Evolutionary conservation across 1,140 invertebrate genomes (phyloP).

Genomic region (Zaprionus nigranus): DNA sequence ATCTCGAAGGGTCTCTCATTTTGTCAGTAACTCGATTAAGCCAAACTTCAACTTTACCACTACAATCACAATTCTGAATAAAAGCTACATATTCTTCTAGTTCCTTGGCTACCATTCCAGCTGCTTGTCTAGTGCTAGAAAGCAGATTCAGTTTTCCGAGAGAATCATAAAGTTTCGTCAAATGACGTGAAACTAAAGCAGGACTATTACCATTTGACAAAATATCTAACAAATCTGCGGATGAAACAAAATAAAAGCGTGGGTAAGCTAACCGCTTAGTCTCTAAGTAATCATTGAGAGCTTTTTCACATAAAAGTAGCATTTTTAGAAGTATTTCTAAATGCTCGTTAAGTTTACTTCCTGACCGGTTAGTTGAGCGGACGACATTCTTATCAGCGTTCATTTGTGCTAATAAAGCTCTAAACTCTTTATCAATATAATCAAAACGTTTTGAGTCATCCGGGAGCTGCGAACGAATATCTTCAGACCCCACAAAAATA

Average conservation of each 20-base stretch:
- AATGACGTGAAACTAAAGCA: constrained; percentile 91
- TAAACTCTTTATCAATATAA: constrained; percentile 94
- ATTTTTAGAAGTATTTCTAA: constrained; percentile 91
- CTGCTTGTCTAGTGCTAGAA: constrained; percentile 85
- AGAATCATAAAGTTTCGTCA: constrained; percentile 97
- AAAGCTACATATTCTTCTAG: constrained; percentile 90
- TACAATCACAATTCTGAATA: constrained; percentile 91
- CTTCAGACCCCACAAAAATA: constrained; percentile 98
- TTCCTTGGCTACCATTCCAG: constrained; percentile 95
- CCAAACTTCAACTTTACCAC: constrained; percentile 96
- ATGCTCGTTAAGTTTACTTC: constrained; percentile 89
- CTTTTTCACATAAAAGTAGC: constrained; percentile 95
- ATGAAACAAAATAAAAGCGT: constrained; percentile 97
- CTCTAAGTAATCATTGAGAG: constrained; percentile 96
- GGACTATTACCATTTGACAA: constrained; percentile 97
- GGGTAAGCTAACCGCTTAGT: constrained; percentile 97
- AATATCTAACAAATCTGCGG: constrained; percentile 96
- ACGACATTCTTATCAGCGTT: constrained; percentile 90
- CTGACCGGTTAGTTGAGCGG: constrained; percentile 92
- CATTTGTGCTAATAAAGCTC: constrained; percentile 85
- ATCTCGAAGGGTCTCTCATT: constrained; percentile 92
- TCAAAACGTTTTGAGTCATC: constrained; percentile 96
- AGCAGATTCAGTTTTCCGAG: constrained; percentile 93
- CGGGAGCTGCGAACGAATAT: constrained; percentile 95
- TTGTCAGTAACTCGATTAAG: constrained; percentile 93